Conservation (phyloP, 2,113 vertebrate species). For the Spea multiplicata region DNA sequence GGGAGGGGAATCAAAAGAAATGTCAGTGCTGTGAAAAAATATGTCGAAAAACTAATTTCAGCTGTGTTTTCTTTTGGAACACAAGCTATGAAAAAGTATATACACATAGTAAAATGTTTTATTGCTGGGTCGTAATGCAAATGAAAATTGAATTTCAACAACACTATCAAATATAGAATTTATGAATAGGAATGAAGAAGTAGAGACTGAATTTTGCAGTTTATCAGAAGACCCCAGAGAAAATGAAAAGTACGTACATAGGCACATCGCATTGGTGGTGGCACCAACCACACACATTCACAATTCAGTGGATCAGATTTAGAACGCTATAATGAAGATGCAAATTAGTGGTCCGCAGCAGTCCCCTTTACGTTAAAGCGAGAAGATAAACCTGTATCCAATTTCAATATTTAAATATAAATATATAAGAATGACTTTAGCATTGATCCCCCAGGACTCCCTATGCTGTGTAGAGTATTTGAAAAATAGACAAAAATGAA, state of each 20-base stretch:
- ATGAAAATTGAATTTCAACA: conserved; percentile 42
- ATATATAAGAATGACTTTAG: no score
- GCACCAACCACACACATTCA: no score
- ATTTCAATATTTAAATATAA: not conserved
- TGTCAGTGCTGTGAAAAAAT: conserved; percentile 17
- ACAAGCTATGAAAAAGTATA: conserved; percentile 30
- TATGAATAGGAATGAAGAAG: conserved; percentile 37
- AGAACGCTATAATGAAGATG: no score
- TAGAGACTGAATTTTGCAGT: no score
- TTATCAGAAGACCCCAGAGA: no score
- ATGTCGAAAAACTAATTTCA: conserved; percentile 21
- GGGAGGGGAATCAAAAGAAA: not conserved
- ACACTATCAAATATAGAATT: conserved; percentile 38
- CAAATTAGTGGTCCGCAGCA: no score
- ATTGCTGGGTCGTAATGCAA: conserved; percentile 37
- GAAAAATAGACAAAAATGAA: no score
- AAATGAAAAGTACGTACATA: no score
- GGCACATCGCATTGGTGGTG: no score
- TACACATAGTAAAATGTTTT: conserved; percentile 36
- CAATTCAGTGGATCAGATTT: no score
- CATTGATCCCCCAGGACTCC: no score
- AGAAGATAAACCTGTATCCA: not conserved
- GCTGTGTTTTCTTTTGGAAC: conserved; percentile 19
- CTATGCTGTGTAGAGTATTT: no score
- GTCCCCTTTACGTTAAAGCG: not conserved